Base-by-base conservation (phyloP, 2,888 invertebrate genomes). In the Fabriciana adippe region DNA sequence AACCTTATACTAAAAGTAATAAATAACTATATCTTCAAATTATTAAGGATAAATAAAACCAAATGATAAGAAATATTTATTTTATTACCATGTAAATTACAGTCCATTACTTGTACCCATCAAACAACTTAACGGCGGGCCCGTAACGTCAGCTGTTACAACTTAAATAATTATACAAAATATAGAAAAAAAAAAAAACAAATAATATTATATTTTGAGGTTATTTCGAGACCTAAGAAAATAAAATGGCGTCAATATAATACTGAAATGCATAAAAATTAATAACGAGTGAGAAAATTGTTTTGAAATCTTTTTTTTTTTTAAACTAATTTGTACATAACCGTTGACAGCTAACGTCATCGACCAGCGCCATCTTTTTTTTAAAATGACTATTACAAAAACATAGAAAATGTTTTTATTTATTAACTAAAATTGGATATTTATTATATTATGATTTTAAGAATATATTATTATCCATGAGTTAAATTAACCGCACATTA, bases 41-140 rank as follows among this genome's bases (percentile, higher is more conserved):
- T 54, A 16, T 3, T 13, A 31, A 21, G 5, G 35, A 41, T 26
- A 47, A 66, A 35, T 55, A 75, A 81, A 69, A 73, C 55, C 59
- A 1, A 56, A 8, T 53, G 47, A 60, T 85, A 86, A 18, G 74
- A 88, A 87, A 87, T 85, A 70, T 78, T 80, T 72, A 78, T 73
- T 87, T 86, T 86, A 87, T 87, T 84, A 81, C 82, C 78, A 77
- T 82, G 84, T 83, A 85, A 84, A 86, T 84, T 83, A 86, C 85
- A 86, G 83, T 87, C 83, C 80, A 81, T 81, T 79, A 80, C 79
- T 65, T 64, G 57, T 64, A 63, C 68, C 64, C 61, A 62, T 63
- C 57, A 66, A 61, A 31, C 47, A 55, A 31, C 21, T 66, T 26
- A 47, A 48, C 26, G 48, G 35, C 47, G 45, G 14, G n/a, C 6